Evolutionary conservation across 2,888 invertebrate species (phyloP), one percentile per base, ranked within the genome.

Genomic region (Acanthopleura granulata): DNA sequence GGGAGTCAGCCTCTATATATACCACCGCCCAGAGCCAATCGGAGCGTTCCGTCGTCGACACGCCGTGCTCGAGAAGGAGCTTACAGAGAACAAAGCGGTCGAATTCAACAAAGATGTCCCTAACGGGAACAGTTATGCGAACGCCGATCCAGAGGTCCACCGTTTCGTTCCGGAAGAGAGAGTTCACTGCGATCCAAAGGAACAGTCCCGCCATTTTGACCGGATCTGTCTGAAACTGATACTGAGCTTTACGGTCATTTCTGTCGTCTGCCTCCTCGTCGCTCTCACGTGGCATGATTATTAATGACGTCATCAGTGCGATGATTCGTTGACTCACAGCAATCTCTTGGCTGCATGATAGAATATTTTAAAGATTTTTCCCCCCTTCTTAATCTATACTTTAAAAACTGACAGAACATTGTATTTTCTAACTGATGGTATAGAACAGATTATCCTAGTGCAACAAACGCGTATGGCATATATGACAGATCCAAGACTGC

Each of bases 181-280:
- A 40, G 40, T 40, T 40, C 40, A 6, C 40, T 40, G 9, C 40
- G 57, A 57, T 22, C 3, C n/a, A n/a, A 18, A 22, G 22, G 57
- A 57, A 57, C 57, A 57, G 57, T 57, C 57, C 57, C 57, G 57
- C n/a, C 57, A 22, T 3, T 57, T 57, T 57, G 57, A 57, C 12
- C 57, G 57, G 18, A 57, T 57, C 22, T 57, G 57, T 22, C 22
- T 57, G 3, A 22, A 18, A 12, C n/a, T 57, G 18, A 22, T 57
- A 1, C 22, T 22, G n/a, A 57, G n/a, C 22, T 12, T 57, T 3
- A n/a, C 57, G 1, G 12, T 57, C 57, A n/a, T 57, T 6, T 57
- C 57, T 22, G 22, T 57, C 22, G n/a, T 12, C 57, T n/a, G 18
- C 12, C 22, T 57, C 22, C 57, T 57, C 18, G 12, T 22, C 57